Conservation (phyloP, 2,113 vertebrate genomes). For the Tretioscincus oriximinensis region DNA sequence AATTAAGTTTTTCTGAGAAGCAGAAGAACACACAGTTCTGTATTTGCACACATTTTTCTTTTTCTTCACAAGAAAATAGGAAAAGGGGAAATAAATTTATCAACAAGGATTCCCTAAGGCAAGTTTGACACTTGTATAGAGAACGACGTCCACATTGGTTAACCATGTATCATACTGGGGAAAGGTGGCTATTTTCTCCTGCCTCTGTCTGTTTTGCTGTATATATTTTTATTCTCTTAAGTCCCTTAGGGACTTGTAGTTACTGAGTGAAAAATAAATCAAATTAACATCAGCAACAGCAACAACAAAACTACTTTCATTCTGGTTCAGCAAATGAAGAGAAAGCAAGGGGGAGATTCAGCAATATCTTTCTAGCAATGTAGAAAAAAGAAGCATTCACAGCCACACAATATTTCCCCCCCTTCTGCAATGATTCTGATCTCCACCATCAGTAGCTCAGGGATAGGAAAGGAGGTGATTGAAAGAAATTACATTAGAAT, state of each 20-base stretch:
- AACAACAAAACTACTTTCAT: not conserved
- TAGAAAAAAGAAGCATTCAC: not conserved
- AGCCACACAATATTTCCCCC: not conserved
- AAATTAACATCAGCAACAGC: no score
- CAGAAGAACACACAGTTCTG: no score
- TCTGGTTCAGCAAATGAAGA: not conserved
- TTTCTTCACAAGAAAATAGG: not conserved
- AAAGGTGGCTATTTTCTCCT: not conserved
- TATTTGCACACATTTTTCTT: not conserved
- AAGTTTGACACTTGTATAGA: not conserved
- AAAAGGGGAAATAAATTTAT: not conserved
- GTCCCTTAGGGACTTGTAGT: no score
- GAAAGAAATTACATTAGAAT: conserved; percentile 55
- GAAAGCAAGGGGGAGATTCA: not conserved
- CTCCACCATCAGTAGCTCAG: conserved; percentile 39
- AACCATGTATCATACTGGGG: not conserved
- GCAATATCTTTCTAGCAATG: not conserved
- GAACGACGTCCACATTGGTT: no score
- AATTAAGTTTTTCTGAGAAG: not conserved
- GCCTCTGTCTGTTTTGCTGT: no score
- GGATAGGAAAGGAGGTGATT: conserved; percentile 45
- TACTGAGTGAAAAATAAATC: no score
- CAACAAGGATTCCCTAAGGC: not conserved
- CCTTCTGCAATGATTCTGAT: conserved; percentile 25
- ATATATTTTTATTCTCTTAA: no score